Base-by-base conservation (phyloP, 2,113 vertebrate species). In the Larimichthys crocea region DNA sequence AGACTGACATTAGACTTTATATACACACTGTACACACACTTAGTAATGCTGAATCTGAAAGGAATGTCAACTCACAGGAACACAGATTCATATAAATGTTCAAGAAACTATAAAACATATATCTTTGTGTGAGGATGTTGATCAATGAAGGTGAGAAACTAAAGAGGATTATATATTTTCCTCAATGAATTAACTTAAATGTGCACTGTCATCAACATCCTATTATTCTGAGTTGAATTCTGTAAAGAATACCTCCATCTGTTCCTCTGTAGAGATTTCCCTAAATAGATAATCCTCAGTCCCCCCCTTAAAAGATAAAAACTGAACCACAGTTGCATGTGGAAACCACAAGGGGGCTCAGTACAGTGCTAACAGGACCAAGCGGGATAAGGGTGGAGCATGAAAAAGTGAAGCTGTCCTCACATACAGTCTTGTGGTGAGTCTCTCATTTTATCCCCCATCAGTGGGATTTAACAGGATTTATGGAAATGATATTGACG, bases 161-260 rank as follows among this genome's bases (percentile, higher is more conserved):
- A 40, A 22, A 55, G 14, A 57, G 24, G 61, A 79, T 73, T 62
- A 26, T 9, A 49, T 46, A 19, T 63, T 49, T 55, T n/a, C 26
- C 20, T 17, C 22, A 24, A 10, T 46, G 48, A 40, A 56, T 60
- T 60, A 76, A 82, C 61, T 55, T 12, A 86, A 90, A 85, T 65
- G 11, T 82, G 79, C 81, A 92, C 89, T 4, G 66, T 84, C 84
- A 90, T 74, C 62, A 70, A 61, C 62, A 63, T 68, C 46, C 19
- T 73, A 60, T 82, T 74, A 70, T 69, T 87, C 67, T 64, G 92
- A 93, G 76, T 16, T 77, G 48, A 72, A 71, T 95, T 95, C 74
- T 94, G 61, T 16, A 68, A 95, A 46, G 85, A 95, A 93, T 81
- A 95, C 94, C 80, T 95, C 97, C 84, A 95, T 96, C 88, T 93